Base-by-base conservation (phyloP, 2,797 vertebrate species). In the Pelochelys cantorii region DNA sequence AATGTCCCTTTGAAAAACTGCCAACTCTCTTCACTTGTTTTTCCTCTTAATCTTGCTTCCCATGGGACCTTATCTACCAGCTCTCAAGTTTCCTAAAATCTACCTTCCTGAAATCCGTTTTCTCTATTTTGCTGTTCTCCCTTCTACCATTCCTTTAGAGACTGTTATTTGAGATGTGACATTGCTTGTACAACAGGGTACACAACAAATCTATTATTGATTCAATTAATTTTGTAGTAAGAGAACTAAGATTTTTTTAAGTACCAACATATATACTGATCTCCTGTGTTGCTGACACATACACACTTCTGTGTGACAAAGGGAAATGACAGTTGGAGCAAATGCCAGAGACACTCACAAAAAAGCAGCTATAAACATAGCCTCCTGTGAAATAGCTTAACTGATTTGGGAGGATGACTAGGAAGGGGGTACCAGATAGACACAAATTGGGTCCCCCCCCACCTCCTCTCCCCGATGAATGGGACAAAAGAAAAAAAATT, bases 141-240 rank as follows among this genome's bases (percentile, higher is more conserved):
- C 42, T 42, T 42, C 42, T 42, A 42, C 42, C 42, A 42, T 42
- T 42, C 42, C 42, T 42, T 42, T 42, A 57, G 90, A 93, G 91
- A 84, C 34, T 3, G 60, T 84, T 91, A 68, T 93, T 95, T 94
- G 91, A 96, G 92, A 90, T 96, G 22, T 29, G 17, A 27, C 37
- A 31, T 81, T 95, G 87, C 95, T 92, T 93, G 37, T 93, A 96
- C 94, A 95, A 90, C 65, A 85, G 86, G 53, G 56, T 93, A 34
- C 34, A 34, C 80, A 91, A 84, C 82, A 83, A 80, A 93, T 81
- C 57, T 87, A 82, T 29, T 88, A 91, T 93, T 90, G 91, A 93
- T 74, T 53, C 85, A 93, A 81, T 62, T 68, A 5, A 93, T 57
- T 95, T 52, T 18, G 71, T 60, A 90, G 83, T 79, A 91, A 90